These are phyloP conservation scores for Oncorhynchus clarkii DNA, from an alignment of 2,113 vertebrate species.

Conservation along the genomic window DNA sequence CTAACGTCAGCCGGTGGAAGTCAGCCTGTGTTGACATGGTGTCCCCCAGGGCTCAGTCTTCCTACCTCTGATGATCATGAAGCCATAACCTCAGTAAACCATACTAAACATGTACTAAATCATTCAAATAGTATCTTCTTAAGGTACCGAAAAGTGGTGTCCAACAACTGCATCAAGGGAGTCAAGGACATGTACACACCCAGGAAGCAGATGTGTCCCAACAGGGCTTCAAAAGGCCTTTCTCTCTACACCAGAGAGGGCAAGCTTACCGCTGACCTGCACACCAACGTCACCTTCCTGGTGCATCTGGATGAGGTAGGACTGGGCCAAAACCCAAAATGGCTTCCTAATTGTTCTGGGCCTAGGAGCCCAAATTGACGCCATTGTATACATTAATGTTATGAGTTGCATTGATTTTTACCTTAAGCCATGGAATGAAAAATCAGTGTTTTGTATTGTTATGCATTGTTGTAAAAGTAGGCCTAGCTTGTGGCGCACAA, in stretches of 20 bases:
- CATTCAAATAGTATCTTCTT: background rate
- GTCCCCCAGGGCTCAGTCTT: background rate
- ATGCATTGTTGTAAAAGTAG: background rate
- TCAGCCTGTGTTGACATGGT: background rate
- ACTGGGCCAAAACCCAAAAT: background rate
- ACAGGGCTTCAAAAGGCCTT: slow-evolving; percentile 84
- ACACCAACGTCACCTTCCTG: slow-evolving; percentile 89
- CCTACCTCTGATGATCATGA: slow-evolving; percentile 24
- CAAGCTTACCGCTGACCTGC: slow-evolving; percentile 82
- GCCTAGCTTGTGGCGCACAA: background rate
- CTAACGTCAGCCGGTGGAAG: slow-evolving; percentile 8
- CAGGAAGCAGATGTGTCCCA: slow-evolving; percentile 87
- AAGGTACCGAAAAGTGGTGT: slow-evolving; percentile 93
- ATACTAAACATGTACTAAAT: background rate
- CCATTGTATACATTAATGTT: background rate
- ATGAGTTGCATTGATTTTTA: slow-evolving; percentile 2
- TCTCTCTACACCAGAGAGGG: slow-evolving; percentile 80
- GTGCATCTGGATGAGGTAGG: slow-evolving; percentile 91
- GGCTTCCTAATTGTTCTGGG: no score
- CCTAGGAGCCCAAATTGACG: background rate
- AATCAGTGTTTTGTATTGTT: background rate
- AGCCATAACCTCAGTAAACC: background rate
- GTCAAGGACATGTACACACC: slow-evolving; percentile 90
- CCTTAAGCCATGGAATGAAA: background rate
- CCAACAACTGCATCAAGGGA: slow-evolving; percentile 96